These are phyloP conservation scores for Condylura cristata DNA, from an alignment of 2,113 vertebrate genomes.

Conservation along the genomic window DNA sequence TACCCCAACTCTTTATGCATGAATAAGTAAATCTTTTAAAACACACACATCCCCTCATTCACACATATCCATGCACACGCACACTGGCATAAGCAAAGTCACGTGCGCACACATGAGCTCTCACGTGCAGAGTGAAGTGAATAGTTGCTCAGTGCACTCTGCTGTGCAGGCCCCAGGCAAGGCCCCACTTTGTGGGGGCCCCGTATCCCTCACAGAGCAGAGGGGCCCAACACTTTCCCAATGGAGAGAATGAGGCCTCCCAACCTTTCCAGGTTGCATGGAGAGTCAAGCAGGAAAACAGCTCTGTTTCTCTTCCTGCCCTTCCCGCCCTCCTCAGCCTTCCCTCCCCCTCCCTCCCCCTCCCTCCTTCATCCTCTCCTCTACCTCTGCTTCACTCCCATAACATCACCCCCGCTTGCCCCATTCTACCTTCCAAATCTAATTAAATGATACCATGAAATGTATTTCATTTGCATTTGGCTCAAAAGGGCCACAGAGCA, in stretches of 20 bases:
- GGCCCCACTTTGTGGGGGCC: accelerated
- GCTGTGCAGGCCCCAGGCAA: background rate
- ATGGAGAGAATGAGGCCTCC: background rate
- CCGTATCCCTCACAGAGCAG: background rate
- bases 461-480: slow-evolving; percentile 71
- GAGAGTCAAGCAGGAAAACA: background rate
- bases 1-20: too few relatives aligned
- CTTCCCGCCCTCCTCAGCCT: background rate
- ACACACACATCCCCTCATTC: too few relatives aligned
- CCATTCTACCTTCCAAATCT: slow-evolving; percentile 51
- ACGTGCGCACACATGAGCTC: background rate
- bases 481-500: slow-evolving; percentile 70
- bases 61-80: accelerated
- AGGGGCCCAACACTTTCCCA: background rate
- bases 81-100: background rate
- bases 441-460: slow-evolving; percentile 58
- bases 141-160: accelerated
- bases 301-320: background rate
- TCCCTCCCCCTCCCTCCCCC: slow-evolving; percentile 62
- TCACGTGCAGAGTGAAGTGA: background rate
- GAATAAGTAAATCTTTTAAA: too few relatives aligned
- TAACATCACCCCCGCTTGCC: background rate
- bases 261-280: background rate
- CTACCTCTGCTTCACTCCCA: slow-evolving; percentile 35
- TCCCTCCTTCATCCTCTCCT: slow-evolving; percentile 22